Evolutionary conservation across 1,140 invertebrate species (phyloP), one percentile per base, ranked within the genome.

Genomic region (Drosophila insularis): DNA sequence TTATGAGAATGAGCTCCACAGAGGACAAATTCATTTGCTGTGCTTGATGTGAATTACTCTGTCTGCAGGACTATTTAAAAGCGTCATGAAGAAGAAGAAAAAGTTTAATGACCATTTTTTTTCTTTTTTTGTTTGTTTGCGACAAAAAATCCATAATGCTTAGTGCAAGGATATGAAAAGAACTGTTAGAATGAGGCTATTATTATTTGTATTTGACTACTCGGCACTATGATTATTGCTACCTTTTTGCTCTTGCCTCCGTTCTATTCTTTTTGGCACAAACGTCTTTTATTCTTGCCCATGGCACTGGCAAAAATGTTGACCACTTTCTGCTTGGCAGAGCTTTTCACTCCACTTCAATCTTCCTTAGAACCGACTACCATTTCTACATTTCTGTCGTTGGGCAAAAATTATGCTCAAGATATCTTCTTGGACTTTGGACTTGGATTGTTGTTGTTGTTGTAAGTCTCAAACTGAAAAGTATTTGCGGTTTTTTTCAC

Each of bases 261-360:
- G 2, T 8, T 10, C 8, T 10, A 50, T 19, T 50, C 43, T 50
- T 8, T 50, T 8, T 50, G 43, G 43, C 43, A 21, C 43, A 50
- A 50, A 50, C 17, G 43, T 50, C 81, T 86, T 87, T 86, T 86
- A 86, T 86, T 72, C 82, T 87, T 87, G 82, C 82, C 79, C 82
- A 81, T 76, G 69, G 82, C 84, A 79, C 68, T 89, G 84, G 82
- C 82, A 87, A 87, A 86, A 89, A 82, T 87, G 82, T 89, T 87
- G 82, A 87, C 82, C 82, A 87, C 84, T 87, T 87, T 89, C 84
- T 82, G 81, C 81, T 79, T 86, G 75, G 84, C 61, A 89, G 84
- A 74, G 55, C 55, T 82, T 74, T 82, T 65, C 68, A 74, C 77
- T 81, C 70, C 63, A 72, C 71, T 84, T 67, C 71, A 75, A 43